These are phyloP conservation scores for Paracyclopina nana DNA, from an alignment of 1,140 invertebrate genomes.

Conservation along the genomic window DNA sequence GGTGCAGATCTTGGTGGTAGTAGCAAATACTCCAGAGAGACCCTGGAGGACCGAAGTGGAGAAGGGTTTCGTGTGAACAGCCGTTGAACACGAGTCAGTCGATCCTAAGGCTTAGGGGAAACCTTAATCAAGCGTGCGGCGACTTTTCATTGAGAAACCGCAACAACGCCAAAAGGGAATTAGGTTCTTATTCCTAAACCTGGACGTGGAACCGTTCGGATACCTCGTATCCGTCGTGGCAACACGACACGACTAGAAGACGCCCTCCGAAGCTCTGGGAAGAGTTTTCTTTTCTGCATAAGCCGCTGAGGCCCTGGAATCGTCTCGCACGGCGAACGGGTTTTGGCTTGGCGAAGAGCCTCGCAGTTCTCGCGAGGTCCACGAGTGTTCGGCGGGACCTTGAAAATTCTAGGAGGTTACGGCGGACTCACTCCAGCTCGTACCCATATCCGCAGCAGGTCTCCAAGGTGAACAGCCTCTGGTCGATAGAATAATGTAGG, in stretches of 20 bases:
- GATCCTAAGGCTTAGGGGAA: conserved; percentile 37
- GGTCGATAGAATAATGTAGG: conserved; percentile 68
- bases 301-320: conserved; percentile 50
- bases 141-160: not conserved
- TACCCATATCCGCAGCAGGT: conserved; percentile 66
- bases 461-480: conserved; percentile 73
- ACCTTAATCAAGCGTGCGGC: conserved; percentile 18
- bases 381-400: conserved; percentile 37
- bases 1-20: conserved; percentile 68
- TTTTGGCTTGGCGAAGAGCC: conserved; percentile 14
- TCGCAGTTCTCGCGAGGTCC: too few species aligned
- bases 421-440: conserved; percentile 37
- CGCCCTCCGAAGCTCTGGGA: conserved; percentile 45
- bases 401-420: conserved; percentile 52
- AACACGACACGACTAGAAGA: conserved; percentile 46
- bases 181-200: conserved; percentile 50
- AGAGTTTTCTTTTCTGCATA: conserved; percentile 55
- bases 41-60: conserved; percentile 67
- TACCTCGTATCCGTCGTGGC: conserved; percentile 36
- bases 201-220: conserved; percentile 44
- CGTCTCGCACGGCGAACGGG: conserved; percentile 13
- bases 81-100: conserved; percentile 70
- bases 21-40: conserved; percentile 64
- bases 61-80: conserved; percentile 71
- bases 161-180: conserved; percentile 38